phyloP scores from a whole-genome alignment of 1,140 invertebrate genomes.

The Drosophila aff. region DNA sequence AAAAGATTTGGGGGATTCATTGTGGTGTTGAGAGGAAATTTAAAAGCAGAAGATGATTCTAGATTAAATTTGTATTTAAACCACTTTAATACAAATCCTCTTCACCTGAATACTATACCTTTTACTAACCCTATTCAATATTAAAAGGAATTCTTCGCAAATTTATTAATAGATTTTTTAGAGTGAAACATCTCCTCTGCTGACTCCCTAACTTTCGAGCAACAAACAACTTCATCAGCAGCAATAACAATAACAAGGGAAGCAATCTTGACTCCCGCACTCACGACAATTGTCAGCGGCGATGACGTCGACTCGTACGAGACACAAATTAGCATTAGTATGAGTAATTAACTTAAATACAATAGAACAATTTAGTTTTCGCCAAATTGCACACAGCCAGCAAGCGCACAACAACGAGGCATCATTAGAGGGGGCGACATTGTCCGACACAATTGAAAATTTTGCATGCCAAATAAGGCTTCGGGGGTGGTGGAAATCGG shows the following conservation, averaged over 20 bases:
- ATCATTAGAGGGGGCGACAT: slow-evolving; percentile 45
- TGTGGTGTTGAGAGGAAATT: neutral
- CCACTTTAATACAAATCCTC: neutral
- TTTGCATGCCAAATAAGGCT: slow-evolving; percentile 57
- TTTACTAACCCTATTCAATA: neutral
- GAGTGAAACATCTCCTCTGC: neutral
- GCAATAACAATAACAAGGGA: slow-evolving; percentile 4
- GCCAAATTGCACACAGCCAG: slow-evolving; percentile 67
- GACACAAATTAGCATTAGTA: slow-evolving; percentile 80
- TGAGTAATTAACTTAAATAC: slow-evolving; percentile 84
- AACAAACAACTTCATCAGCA: slow-evolving; percentile 19
- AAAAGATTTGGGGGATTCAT: neutral
- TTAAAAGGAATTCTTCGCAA: neutral
- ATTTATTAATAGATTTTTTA: neutral
- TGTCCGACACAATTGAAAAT: slow-evolving; percentile 73
- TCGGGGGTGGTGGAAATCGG: neutral
- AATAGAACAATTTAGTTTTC: slow-evolving; percentile 83
- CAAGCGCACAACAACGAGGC: slow-evolving; percentile 35
- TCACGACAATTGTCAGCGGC: slow-evolving; percentile 64
- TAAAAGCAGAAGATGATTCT: neutral
- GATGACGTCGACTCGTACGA: slow-evolving; percentile 38
- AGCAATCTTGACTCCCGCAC: slow-evolving; percentile 31
- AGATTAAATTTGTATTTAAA: neutral
- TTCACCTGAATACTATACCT: neutral
- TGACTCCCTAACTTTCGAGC: neutral